These are phyloP conservation scores for Engystomops pustulosus DNA, from an alignment of 2,113 vertebrate species.

Conservation along the genomic window DNA sequence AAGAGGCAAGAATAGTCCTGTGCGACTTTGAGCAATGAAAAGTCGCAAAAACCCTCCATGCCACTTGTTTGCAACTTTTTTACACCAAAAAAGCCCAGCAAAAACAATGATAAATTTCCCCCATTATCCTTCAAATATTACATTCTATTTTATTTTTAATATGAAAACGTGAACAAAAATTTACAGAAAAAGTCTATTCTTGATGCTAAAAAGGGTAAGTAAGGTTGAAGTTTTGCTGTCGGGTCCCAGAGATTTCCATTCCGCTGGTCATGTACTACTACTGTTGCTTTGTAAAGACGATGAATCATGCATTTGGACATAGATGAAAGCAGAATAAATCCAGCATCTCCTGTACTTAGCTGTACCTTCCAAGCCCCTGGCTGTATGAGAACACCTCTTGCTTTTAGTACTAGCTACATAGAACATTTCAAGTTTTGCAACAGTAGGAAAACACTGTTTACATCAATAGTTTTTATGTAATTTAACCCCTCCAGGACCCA, in stretches of 20 bases:
- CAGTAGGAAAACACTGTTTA: not conserved
- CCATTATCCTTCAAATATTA: too few relatives aligned
- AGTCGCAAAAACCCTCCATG: too few relatives aligned
- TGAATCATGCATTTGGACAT: not conserved
- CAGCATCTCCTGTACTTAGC: constrained; percentile 15
- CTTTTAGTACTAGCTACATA: not conserved
- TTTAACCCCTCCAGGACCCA: too few relatives aligned
- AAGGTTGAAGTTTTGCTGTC: not conserved
- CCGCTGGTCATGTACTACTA: not conserved
- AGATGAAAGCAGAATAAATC: constrained; percentile 34
- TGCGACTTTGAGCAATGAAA: too few relatives aligned
- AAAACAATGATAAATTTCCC: too few relatives aligned
- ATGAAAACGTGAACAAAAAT: too few relatives aligned
- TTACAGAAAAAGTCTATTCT: too few relatives aligned
- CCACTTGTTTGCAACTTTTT: too few relatives aligned
- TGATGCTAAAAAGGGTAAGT: not conserved
- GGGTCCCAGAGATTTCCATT: not conserved
- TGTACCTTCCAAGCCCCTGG: constrained; percentile 18
- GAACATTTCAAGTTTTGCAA: not conserved
- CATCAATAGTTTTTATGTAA: not conserved
- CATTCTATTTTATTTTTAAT: too few relatives aligned
- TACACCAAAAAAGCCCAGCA: too few relatives aligned
- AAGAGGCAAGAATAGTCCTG: too few relatives aligned
- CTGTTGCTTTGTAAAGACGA: not conserved
- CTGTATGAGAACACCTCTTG: constrained; percentile 8